These are phyloP conservation scores for Platycheirus albimanus DNA, from an alignment of 2,888 invertebrate genomes.

Conservation along the genomic window DNA sequence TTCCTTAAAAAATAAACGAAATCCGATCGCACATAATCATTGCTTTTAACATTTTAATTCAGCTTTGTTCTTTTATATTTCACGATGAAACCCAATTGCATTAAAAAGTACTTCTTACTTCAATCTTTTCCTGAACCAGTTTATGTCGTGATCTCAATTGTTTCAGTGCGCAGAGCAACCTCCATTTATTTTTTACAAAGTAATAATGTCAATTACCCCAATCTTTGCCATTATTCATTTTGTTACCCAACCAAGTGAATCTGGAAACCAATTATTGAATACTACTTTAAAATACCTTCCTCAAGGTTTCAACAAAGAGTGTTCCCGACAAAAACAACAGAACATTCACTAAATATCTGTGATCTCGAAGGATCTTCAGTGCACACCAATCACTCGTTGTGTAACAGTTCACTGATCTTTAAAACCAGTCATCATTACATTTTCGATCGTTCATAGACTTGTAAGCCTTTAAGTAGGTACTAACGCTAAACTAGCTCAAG, in stretches of 20 bases:
- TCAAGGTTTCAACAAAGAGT: conserved; percentile 15
- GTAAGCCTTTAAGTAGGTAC: background rate
- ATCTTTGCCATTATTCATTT: conserved; percentile 24
- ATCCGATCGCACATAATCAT: too few relatives aligned
- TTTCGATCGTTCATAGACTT: background rate
- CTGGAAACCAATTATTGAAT: background rate
- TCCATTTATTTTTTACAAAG: conserved; percentile 15
- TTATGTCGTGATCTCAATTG: background rate
- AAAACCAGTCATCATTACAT: background rate
- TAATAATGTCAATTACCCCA: conserved; percentile 28
- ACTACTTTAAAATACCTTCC: background rate
- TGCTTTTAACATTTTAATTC: too few relatives aligned
- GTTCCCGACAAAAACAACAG: background rate
- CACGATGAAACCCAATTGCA: too few relatives aligned
- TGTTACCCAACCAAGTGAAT: background rate
- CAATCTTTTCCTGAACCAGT: conserved; percentile 1
- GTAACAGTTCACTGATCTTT: background rate
- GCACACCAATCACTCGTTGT: background rate
- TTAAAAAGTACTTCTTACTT: too few relatives aligned
- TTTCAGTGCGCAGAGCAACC: background rate
- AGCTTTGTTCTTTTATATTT: too few relatives aligned
- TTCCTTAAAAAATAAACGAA: too few relatives aligned
- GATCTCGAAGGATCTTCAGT: background rate
- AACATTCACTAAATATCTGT: conserved; percentile 14
- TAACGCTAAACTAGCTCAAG: background rate